phyloP scores from a whole-genome alignment of 2,888 invertebrate species.

The Liopterus haemorrhoidalis region DNA sequence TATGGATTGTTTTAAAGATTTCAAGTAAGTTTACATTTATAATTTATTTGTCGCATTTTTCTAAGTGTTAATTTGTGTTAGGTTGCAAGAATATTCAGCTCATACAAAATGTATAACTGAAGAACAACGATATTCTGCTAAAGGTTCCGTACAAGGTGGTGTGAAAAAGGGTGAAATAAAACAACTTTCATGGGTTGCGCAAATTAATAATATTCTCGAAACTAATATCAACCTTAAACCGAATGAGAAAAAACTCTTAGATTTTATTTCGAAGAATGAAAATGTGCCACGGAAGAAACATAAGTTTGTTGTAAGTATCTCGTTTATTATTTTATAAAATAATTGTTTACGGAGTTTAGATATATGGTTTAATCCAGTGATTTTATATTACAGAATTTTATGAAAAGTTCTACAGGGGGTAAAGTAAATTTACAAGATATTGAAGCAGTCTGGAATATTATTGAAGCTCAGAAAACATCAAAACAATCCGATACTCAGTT shows the following conservation, averaged over 20 bases:
- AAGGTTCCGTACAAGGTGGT: constrained; percentile 66
- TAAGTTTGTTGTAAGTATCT: constrained; percentile 58
- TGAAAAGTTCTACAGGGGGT: constrained; percentile 56
- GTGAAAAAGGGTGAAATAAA: constrained; percentile 81
- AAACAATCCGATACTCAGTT: no score
- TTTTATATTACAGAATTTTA: constrained; percentile 53
- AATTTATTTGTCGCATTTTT: no score
- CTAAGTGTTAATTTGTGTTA: no score
- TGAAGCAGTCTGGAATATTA: constrained; percentile 61
- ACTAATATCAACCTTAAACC: constrained; percentile 52
- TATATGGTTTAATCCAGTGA: constrained; percentile 1
- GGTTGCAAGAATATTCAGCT: constrained; percentile 66
- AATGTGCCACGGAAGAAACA: constrained; percentile 83
- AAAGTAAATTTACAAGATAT: constrained; percentile 53
- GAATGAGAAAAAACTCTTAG: constrained; percentile 57
- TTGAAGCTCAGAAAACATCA: constrained; percentile 40
- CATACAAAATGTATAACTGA: constrained; percentile 85
- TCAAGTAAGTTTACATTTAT: constrained; percentile 67
- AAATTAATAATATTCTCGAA: constrained; percentile 60
- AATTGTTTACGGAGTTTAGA: neutral
- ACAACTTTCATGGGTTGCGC: constrained; percentile 76
- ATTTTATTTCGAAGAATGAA: constrained; percentile 61
- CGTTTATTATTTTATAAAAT: neutral
- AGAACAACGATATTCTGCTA: constrained; percentile 82
- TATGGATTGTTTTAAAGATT: constrained; percentile 91